phyloP scores from a whole-genome alignment of 2,797 vertebrate genomes.

The Lacerta bilineata region DNA sequence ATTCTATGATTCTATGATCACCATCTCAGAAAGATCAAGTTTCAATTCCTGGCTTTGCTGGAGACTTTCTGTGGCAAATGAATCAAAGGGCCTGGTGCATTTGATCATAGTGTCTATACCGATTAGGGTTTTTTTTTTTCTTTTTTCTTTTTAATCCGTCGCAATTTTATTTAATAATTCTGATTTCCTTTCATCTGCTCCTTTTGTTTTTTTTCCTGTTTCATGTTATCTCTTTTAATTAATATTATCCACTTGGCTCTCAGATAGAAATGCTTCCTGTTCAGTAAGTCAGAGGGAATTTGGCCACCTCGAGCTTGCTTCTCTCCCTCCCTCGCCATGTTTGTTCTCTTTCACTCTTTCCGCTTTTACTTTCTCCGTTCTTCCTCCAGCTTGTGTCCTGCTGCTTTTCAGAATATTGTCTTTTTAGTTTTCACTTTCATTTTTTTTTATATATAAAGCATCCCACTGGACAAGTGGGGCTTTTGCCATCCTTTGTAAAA shows the following conservation, averaged over 20 bases:
- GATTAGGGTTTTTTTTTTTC: too few species aligned
- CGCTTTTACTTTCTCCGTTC: not conserved
- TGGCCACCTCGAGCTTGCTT: not conserved
- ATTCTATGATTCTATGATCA: too few species aligned
- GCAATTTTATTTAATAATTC: not conserved
- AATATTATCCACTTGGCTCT: not conserved
- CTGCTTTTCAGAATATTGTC: conserved; percentile 16
- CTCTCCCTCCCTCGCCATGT: not conserved
- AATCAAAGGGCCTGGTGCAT: not conserved
- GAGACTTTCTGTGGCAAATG: not conserved
- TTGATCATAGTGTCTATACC: not conserved
- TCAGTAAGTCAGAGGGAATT: not conserved
- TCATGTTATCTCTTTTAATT: not conserved
- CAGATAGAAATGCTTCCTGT: not conserved
- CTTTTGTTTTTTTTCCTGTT: conserved; percentile 1
- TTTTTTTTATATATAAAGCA: not conserved
- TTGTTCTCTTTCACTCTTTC: conserved; percentile 23
- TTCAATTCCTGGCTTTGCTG: not conserved
- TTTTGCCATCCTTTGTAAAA: not conserved
- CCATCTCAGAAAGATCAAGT: not conserved
- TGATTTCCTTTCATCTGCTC: not conserved
- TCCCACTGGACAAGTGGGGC: not conserved
- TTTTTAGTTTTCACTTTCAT: not conserved
- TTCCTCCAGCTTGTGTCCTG: conserved; percentile 1
- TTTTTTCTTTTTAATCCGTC: not conserved